Conservation (phyloP, 2,888 invertebrate species). For the Labia minor region DNA sequence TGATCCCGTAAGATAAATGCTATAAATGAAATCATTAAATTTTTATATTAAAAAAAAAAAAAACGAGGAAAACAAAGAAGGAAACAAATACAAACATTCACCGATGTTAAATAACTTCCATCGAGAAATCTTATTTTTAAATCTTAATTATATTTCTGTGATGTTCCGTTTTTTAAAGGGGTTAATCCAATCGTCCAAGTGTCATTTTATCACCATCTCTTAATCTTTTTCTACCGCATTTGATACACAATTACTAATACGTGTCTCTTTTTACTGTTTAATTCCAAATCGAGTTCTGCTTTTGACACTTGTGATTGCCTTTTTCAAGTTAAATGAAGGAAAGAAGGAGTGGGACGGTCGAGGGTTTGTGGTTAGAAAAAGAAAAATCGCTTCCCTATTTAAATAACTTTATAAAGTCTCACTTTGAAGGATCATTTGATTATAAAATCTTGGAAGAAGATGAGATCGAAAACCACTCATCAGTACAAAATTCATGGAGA, state of each 20-base stretch:
- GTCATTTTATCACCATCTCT: not conserved
- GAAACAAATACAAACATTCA: too few species aligned
- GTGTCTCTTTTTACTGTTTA: not conserved
- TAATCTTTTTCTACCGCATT: not conserved
- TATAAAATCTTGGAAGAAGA: not conserved
- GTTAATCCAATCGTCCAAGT: not conserved
- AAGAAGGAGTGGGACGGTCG: not conserved
- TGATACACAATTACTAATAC: not conserved
- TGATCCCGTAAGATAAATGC: not conserved
- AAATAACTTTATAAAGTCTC: not conserved
- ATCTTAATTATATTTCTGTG: not conserved
- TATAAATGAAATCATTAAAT: not conserved
- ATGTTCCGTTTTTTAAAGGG: not conserved
- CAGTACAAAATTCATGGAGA: not conserved
- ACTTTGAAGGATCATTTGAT: not conserved
- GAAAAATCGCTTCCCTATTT: not conserved
- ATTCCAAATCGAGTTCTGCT: not conserved
- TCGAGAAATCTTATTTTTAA: not conserved
- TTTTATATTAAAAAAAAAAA: not conserved
- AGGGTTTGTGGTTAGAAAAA: not conserved
- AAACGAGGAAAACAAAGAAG: not conserved
- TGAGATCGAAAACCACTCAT: not conserved
- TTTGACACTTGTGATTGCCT: not conserved
- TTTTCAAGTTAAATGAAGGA: constrained; percentile 7
- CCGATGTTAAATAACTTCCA: not conserved